Conservation (phyloP, 2,888 invertebrate species). For the Chrysodeixis includens region DNA sequence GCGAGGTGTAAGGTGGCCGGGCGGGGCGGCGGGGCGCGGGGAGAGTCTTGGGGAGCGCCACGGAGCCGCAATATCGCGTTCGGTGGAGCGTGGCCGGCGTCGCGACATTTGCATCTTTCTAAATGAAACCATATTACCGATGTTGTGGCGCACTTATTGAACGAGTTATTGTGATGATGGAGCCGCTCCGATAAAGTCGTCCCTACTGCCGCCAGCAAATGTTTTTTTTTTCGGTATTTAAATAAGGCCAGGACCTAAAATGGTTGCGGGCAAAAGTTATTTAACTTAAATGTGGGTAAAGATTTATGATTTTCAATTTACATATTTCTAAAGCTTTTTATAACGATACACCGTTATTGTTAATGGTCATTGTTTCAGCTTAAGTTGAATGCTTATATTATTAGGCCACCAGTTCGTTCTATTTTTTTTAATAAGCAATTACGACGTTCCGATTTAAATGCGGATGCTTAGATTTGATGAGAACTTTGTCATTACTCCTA, state of each 20-base stretch:
- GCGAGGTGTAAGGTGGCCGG: constrained; percentile 41
- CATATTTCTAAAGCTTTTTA: constrained; percentile 47
- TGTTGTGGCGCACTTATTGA: constrained; percentile 73
- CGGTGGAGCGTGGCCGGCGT: constrained; percentile 72
- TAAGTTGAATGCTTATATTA: constrained; percentile 7
- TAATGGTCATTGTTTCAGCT: constrained; percentile 36
- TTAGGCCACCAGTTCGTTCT: not conserved
- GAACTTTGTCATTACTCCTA: not conserved
- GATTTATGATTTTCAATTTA: constrained; percentile 53
- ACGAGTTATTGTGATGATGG: constrained; percentile 69
- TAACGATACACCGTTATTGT: constrained; percentile 34
- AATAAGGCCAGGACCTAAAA: constrained; percentile 48
- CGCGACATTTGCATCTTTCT: constrained; percentile 80
- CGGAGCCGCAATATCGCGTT: constrained; percentile 78
- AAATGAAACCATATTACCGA: constrained; percentile 72
- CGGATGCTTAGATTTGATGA: not conserved
- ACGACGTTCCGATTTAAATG: not conserved
- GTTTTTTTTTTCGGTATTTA: constrained; percentile 42
- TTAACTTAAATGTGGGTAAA: constrained; percentile 55
- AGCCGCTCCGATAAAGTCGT: constrained; percentile 50
- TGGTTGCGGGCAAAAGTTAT: constrained; percentile 49
- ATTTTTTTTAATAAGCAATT: constrained; percentile 5
- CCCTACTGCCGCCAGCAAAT: constrained; percentile 41
- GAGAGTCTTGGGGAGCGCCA: constrained; percentile 53
- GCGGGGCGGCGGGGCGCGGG: constrained; percentile 32